Evolutionary conservation across 2,888 invertebrate species (phyloP).

Genomic region (Chymomyza caudatula): DNA sequence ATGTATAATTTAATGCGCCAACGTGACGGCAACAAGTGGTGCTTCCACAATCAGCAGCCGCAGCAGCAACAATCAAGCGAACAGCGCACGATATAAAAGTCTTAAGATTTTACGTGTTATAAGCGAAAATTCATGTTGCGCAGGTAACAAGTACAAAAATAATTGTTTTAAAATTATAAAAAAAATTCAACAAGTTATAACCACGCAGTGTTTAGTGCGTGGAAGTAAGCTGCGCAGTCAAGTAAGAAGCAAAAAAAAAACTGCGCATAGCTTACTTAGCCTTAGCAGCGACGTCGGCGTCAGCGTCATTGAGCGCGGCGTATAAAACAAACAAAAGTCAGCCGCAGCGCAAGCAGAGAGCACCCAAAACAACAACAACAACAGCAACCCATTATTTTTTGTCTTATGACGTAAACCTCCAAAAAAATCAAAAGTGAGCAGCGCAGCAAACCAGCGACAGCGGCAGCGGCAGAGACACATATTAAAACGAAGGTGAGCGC

Average conservation of each 20-base stretch:
- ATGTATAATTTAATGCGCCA: conserved; percentile 49
- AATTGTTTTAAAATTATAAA: conserved; percentile 6
- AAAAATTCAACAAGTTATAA: conserved; percentile 24
- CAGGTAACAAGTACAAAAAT: conserved; percentile 11
- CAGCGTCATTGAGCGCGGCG: conserved; percentile 46
- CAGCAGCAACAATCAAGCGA: conserved; percentile 15
- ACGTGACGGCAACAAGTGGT: conserved; percentile 60
- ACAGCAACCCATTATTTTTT: conserved; percentile 64
- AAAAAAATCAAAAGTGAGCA: conserved; percentile 64
- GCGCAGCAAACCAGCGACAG: too few relatives aligned
- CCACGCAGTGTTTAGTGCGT: conserved; percentile 33
- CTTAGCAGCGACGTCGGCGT: conserved; percentile 41
- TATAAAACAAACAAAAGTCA: conserved; percentile 65
- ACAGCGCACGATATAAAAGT: conserved; percentile 24
- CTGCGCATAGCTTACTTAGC: neutral
- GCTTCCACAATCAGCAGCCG: neutral
- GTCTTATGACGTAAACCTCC: conserved; percentile 74
- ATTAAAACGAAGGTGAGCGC: conserved; percentile 61
- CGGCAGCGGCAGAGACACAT: conserved; percentile 38
- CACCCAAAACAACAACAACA: conserved; percentile 26
- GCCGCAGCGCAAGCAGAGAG: conserved; percentile 28
- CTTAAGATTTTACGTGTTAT: conserved; percentile 22
- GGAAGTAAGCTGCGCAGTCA: conserved; percentile 38
- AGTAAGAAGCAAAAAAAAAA: neutral
- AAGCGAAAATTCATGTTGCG: conserved; percentile 32